Evolutionary conservation across 2,113 vertebrate genomes (phyloP), one percentile per base, ranked within the genome.

Genomic region (Mastomys coucha): DNA sequence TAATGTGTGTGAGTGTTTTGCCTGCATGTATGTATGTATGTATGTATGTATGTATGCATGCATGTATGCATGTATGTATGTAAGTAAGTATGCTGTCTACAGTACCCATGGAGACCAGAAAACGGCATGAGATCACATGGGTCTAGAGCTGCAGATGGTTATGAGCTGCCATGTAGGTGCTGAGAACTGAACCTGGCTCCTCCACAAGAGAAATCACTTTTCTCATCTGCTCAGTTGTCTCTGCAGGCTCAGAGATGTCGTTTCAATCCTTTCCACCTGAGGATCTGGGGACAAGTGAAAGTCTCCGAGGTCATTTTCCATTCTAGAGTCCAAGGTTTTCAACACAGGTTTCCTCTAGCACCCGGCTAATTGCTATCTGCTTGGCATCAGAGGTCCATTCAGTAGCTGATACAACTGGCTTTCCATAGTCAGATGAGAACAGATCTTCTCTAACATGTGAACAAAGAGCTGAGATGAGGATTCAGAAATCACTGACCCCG

Each of bases 311-410:
- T 92, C n/a, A 31, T 73, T 84, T 65, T 91, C 36, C 69, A 84
- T 42, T 26, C 24, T 84, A 13, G 3, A 69, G n/a, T 89, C 36
- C 31, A 53, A 84, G 51, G 26, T 88, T 65, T 56, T 24, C 78
- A 60, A 20, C 65, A 13, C 14, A 31, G 67, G 73, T 77, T 84
- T 33, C 76, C 72, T 81, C 58, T 63, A 87, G 39, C 82, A 72
- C 42, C 49, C 63, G 70, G 20, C 45, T 67, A 85, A 80, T 17
- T 58, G 26, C 7, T 70, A 85, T 97, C 90, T 45, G 42, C 14
- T 94, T 91, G 90, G 60, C 78, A 89, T 94, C 78, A 80, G 70
- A 51, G 26, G n/a, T 20, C 88, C 88, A 56, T 93, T 95, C 24
- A 56, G 1, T 31, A 69, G 67, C 82, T 91, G 80, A 28, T 72